phyloP scores from a whole-genome alignment of 2,113 vertebrate species.

The Coryphaenoides rupestris region DNA sequence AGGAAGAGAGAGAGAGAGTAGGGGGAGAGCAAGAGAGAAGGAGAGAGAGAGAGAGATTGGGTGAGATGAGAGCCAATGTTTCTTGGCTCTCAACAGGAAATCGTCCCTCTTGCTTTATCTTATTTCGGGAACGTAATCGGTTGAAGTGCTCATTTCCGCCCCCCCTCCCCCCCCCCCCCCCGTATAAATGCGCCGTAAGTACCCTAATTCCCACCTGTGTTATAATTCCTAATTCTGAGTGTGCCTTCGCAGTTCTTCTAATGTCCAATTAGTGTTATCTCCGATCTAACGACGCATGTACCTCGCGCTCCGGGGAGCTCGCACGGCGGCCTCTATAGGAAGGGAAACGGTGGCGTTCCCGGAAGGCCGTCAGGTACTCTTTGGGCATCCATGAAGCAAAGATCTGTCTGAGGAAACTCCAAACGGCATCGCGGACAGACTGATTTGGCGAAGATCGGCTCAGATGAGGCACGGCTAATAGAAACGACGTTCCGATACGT shows the following conservation, averaged over 20 bases:
- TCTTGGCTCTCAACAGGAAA: constrained; percentile 55
- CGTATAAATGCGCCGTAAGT: background rate
- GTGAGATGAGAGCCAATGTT: constrained; percentile 56
- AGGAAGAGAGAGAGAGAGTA: too few relatives aligned
- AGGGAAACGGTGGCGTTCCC: too few relatives aligned
- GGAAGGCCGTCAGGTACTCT: too few relatives aligned
- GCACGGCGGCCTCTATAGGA: too few relatives aligned
- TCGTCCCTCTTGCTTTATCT: constrained; percentile 54
- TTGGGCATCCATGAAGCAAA: too few relatives aligned
- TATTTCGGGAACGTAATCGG: constrained; percentile 64
- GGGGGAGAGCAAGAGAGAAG: background rate
- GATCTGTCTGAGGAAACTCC: too few relatives aligned
- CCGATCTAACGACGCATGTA: background rate
- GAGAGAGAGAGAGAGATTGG: background rate
- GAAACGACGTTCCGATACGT: too few relatives aligned
- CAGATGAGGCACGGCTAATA: too few relatives aligned
- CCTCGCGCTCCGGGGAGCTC: too few relatives aligned
- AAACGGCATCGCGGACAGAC: too few relatives aligned
- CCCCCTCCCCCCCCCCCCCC: too few relatives aligned
- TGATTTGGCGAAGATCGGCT: too few relatives aligned
- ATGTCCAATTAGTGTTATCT: constrained; percentile 31
- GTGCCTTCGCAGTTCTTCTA: constrained; percentile 24
- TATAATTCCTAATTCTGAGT: constrained; percentile 24
- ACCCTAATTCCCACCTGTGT: constrained; percentile 16
- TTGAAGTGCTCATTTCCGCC: constrained; percentile 49